phyloP scores from a whole-genome alignment of 2,113 vertebrate species.

The Trematocara zebra region DNA sequence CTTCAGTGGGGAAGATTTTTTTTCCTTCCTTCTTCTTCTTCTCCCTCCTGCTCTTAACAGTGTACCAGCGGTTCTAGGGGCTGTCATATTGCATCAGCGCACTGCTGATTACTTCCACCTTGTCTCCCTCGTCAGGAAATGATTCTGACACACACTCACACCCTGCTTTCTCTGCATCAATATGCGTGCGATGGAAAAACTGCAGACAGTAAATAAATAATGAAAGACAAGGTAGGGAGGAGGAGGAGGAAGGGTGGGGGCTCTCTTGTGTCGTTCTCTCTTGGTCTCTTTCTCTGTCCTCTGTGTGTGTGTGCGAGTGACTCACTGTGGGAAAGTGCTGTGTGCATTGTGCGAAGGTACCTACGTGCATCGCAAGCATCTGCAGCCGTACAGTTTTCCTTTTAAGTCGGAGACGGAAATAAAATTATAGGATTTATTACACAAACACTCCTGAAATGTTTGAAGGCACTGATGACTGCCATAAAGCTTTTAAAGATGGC shows the following conservation, averaged over 20 bases:
- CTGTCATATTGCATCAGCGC: slow-evolving; percentile 79
- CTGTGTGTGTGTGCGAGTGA: slow-evolving; percentile 9
- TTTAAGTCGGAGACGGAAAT: background rate
- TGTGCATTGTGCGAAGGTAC: background rate
- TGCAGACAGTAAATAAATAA: slow-evolving; percentile 77
- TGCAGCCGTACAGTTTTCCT: background rate
- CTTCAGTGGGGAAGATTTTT: slow-evolving; percentile 48
- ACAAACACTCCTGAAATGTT: background rate
- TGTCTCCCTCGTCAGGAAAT: slow-evolving; percentile 79
- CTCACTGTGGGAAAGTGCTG: slow-evolving; percentile 33
- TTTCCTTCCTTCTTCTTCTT: slow-evolving; percentile 10
- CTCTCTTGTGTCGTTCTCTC: slow-evolving; percentile 36
- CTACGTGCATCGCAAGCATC: background rate
- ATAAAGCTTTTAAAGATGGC: background rate
- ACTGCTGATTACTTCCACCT: slow-evolving; percentile 79
- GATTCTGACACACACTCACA: slow-evolving; percentile 77
- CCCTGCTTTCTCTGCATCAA: slow-evolving; percentile 74
- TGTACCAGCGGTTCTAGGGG: slow-evolving; percentile 67
- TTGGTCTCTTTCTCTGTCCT: slow-evolving; percentile 49
- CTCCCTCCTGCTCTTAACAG: slow-evolving; percentile 68
- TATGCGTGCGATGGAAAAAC: slow-evolving; percentile 75
- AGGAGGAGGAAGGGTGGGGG: slow-evolving; percentile 8
- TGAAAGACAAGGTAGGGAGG: slow-evolving; percentile 64
- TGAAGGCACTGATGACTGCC: background rate
- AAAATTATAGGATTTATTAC: background rate